Conservation (phyloP, 2,797 vertebrate species). For the Fistularia commersonii region DNA sequence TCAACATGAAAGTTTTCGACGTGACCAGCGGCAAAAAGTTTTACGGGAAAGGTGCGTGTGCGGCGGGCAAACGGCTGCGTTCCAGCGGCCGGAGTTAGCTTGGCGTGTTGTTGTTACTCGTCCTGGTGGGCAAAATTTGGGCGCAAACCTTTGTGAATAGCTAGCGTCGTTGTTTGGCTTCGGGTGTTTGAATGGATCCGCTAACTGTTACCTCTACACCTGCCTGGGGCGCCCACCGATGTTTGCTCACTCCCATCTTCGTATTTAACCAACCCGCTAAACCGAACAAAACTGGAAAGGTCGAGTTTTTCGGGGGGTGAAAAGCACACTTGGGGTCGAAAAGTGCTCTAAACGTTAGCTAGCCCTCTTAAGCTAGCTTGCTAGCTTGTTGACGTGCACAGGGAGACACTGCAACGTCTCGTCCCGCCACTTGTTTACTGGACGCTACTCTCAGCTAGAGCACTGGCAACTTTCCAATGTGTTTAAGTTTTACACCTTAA, state of each 20-base stretch:
- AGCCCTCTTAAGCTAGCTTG: slow-evolving; percentile 34
- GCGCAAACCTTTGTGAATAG: slow-evolving; percentile 56
- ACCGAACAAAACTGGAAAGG: too few species aligned
- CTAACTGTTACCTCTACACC: too few species aligned
- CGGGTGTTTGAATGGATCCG: slow-evolving; percentile 49
- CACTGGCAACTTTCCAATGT: too few species aligned
- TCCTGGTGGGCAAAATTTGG: slow-evolving; percentile 36
- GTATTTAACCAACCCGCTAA: too few species aligned
- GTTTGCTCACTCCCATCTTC: too few species aligned
- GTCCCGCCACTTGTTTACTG: slow-evolving; percentile 23
- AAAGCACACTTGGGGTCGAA: too few species aligned
- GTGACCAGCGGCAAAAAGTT: slow-evolving; percentile 95
- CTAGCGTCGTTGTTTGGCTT: slow-evolving; percentile 36
- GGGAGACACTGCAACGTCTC: slow-evolving; percentile 10
- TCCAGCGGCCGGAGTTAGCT: slow-evolving; percentile 13
- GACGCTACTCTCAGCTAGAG: not conserved
- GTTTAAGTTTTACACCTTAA: too few species aligned
- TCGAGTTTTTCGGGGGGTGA: too few species aligned
- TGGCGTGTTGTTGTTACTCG: slow-evolving; percentile 17
- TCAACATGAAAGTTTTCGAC: slow-evolving; percentile 97
- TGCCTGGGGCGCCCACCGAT: too few species aligned
- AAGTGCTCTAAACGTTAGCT: too few species aligned
- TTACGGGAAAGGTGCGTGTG: slow-evolving; percentile 91
- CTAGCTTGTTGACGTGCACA: slow-evolving; percentile 41
- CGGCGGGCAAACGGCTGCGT: not conserved